Conservation (phyloP, 2,797 vertebrate genomes). For the Prionace glauca region DNA sequence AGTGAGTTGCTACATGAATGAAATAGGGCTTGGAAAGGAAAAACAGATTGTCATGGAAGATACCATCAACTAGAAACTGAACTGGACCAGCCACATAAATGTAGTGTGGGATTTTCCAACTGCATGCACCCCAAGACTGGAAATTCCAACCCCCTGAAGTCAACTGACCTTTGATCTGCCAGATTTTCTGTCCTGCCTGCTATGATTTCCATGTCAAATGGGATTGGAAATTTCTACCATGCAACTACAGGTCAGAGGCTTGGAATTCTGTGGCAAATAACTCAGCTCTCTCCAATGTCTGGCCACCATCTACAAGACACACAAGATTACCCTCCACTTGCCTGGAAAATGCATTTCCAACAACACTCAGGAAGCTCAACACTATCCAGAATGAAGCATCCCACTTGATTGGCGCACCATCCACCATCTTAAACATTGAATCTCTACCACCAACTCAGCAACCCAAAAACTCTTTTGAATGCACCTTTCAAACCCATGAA, state of each 20-base stretch:
- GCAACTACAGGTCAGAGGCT: neutral
- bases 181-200: too few relatives aligned
- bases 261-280: neutral
- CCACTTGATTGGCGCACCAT: neutral
- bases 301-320: neutral
- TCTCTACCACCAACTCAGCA: neutral
- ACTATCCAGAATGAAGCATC: neutral
- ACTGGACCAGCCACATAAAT: neutral
- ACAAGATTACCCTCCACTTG: neutral
- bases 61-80: neutral
- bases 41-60: neutral
- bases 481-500: neutral
- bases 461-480: neutral
- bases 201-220: too few relatives aligned
- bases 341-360: neutral
- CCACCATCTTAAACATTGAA: neutral
- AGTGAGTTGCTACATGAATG: neutral
- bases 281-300: neutral
- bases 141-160: too few relatives aligned
- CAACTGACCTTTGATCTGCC: too few relatives aligned
- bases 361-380: neutral
- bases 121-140: too few relatives aligned
- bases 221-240: too few relatives aligned
- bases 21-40: neutral
- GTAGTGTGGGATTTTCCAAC: too few relatives aligned